These are phyloP conservation scores for Mamestra configurata DNA, from an alignment of 1,140 invertebrate genomes.

Conservation along the genomic window DNA sequence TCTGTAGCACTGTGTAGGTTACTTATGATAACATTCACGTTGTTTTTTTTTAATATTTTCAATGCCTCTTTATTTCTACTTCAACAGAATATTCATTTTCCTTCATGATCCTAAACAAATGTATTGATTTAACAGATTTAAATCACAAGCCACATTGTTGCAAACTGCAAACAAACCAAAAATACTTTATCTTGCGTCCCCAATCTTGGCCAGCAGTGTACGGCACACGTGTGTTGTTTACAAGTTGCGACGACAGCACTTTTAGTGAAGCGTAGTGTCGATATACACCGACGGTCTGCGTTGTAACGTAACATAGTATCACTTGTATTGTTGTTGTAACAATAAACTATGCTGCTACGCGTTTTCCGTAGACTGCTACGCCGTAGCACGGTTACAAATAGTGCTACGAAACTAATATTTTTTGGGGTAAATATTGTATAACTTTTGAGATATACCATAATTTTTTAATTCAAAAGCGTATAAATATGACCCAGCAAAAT, in stretches of 20 bases:
- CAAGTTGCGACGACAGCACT: slow-evolving; percentile 1
- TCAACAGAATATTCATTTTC: too few species aligned
- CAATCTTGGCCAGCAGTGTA: slow-evolving; percentile 11
- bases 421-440: too few species aligned
- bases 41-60: not conserved
- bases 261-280: slow-evolving; percentile 21
- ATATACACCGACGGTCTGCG: not conserved
- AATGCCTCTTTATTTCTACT: too few species aligned
- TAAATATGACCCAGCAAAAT: too few species aligned
- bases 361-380: not conserved
- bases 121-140: not conserved
- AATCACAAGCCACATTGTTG: not conserved
- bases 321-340: not conserved
- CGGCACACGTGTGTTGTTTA: slow-evolving; percentile 8
- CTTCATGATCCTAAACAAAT: too few species aligned
- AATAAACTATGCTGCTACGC: not conserved
- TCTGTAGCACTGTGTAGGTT: not conserved
- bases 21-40: not conserved
- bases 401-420: not conserved
- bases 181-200: not conserved
- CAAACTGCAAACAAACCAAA: not conserved
- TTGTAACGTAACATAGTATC: not conserved
- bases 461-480: too few species aligned
- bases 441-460: too few species aligned
- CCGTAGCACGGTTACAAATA: not conserved